These are phyloP conservation scores for Dynastes hyllus DNA, from an alignment of 2,888 invertebrate species.

Conservation along the genomic window DNA sequence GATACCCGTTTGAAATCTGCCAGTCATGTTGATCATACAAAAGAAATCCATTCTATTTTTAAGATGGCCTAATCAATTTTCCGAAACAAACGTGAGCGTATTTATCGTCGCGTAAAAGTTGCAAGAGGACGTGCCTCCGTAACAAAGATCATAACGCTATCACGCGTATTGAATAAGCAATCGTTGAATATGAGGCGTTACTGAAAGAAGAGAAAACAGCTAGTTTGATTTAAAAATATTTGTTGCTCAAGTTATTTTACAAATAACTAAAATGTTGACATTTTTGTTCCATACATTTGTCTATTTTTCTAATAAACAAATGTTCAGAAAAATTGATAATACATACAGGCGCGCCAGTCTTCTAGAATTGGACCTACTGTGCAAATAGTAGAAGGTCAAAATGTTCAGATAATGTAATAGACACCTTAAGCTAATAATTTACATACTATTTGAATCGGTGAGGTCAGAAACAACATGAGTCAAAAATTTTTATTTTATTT, in stretches of 20 bases:
- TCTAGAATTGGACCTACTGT: too few relatives aligned
- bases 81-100: conserved; percentile 44
- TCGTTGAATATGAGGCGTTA: neutral
- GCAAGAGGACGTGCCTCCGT: conserved; percentile 7
- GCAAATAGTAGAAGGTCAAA: too few relatives aligned
- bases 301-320: too few relatives aligned
- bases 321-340: too few relatives aligned
- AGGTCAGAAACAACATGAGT: too few relatives aligned
- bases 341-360: too few relatives aligned
- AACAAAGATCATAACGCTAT: neutral
- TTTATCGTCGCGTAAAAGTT: conserved; percentile 31
- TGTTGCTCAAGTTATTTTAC: neutral
- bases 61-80: conserved; percentile 50
- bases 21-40: conserved; percentile 49
- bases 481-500: too few relatives aligned
- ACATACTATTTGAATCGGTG: too few relatives aligned
- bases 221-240: neutral
- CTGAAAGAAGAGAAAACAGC: neutral
- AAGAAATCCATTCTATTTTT: conserved; percentile 48
- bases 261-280: too few relatives aligned
- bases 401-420: too few relatives aligned
- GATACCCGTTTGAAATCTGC: conserved; percentile 49
- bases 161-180: neutral
- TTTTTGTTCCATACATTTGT: too few relatives aligned
- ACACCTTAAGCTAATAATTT: too few relatives aligned